Base-by-base conservation (phyloP, 1,140 invertebrate genomes). In the Oreohelix idahoensis region DNA sequence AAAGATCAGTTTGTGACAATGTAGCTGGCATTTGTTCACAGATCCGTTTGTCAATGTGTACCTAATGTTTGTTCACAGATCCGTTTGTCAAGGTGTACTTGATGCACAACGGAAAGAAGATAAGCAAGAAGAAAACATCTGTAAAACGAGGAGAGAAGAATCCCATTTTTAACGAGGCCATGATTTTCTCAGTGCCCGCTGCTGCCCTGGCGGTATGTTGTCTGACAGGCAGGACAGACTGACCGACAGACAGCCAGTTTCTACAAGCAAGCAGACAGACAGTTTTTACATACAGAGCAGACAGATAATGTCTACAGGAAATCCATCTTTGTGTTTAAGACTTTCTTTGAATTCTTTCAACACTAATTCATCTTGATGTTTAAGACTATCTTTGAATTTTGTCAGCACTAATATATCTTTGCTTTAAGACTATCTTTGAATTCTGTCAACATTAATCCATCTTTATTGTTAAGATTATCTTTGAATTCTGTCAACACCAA, bases 1-100 rank as follows among this genome's bases (percentile, higher is more conserved):
- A 29, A 91, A 95, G 94, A 95, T 92, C 94, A 94, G 0, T 95
- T 94, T 89, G 94, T 94, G n/a, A 94, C 94, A 87, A 93, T 94
- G 32, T 93, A 93, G n/a, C 17, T 49, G 45, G 17, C 45, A 17
- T 49, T 8, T 49, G 45, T 17, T 49, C 45, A 49, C 45, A 49
- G 45, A 49, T 49, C 45, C 45, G 17, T 49, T 49, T 11, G 17
- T n/a, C n/a, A n/a, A n/a, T 17, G n/a, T 49, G 8, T 8, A 49
- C 45, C 17, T 49, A 49, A 49, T 17, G 45, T 49, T 1, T 73
- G 20, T 76, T 35, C 58, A 29, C 91, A 95, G 94, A 95, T 92
- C 94, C 94, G 0, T 95, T 94, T 89, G 94, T 94, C n/a, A 94
- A 94, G 87, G 93, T 94, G 32, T 93, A 93, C 83, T 88, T 95